phyloP scores from a whole-genome alignment of 2,113 vertebrate genomes.

The Chunga burmeisteri region DNA sequence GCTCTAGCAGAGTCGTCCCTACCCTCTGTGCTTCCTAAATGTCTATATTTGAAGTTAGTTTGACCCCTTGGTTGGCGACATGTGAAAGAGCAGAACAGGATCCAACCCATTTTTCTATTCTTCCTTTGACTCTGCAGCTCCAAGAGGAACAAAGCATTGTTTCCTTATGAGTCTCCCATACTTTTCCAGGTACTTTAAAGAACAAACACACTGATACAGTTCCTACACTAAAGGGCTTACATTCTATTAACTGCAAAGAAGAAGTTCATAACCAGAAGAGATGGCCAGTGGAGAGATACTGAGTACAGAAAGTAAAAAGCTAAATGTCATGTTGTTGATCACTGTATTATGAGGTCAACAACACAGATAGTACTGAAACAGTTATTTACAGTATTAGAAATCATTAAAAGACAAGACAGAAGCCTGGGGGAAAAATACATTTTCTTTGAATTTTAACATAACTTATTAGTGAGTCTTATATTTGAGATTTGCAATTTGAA shows the following conservation, averaged over 20 bases:
- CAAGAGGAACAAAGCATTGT: not conserved
- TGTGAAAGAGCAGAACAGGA: not conserved
- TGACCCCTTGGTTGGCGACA: accelerated
- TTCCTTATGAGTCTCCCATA: not conserved
- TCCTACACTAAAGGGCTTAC: not conserved
- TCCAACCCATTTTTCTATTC: not conserved
- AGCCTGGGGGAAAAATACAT: accelerated
- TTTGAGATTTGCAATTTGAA: not conserved
- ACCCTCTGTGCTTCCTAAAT: not conserved
- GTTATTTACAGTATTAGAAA: not conserved
- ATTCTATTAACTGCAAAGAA: not conserved
- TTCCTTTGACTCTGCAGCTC: not conserved
- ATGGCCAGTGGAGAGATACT: not conserved
- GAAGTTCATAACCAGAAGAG: not conserved
- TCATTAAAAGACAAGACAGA: not conserved
- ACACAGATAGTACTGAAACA: not conserved
- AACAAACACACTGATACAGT: not conserved
- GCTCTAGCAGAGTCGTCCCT: not conserved
- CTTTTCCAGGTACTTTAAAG: not conserved
- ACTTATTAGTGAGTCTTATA: not conserved
- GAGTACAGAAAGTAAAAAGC: not conserved
- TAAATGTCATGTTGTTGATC: not conserved
- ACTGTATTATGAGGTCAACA: not conserved
- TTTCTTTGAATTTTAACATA: not conserved
- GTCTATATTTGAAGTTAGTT: not conserved